Conservation (phyloP, 2,888 invertebrate species). For the Cactoblastis cactorum region DNA sequence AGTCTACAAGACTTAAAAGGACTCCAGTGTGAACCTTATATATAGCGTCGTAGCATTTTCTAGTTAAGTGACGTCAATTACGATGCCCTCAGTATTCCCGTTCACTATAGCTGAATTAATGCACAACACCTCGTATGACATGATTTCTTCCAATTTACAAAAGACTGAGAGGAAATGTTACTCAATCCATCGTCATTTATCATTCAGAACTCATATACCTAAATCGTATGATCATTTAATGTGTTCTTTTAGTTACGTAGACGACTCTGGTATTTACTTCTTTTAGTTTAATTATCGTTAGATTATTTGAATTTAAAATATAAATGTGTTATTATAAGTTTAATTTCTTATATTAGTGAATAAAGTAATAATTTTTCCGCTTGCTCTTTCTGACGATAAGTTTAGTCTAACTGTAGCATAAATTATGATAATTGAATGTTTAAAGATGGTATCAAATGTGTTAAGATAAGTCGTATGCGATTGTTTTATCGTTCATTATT, state of each 20-base stretch:
- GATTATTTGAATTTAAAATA: slow-evolving; percentile 7
- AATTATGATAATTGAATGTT: not conserved
- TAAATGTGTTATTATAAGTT: slow-evolving; percentile 9
- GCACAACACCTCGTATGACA: not conserved
- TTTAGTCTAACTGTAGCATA: slow-evolving; percentile 2
- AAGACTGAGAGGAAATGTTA: slow-evolving; percentile 49
- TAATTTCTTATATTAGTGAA: slow-evolving; percentile 6
- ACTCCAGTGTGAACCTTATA: slow-evolving; percentile 15
- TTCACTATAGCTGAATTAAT: slow-evolving; percentile 32
- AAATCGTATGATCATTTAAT: slow-evolving; percentile 30
- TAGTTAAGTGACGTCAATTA: slow-evolving; percentile 7
- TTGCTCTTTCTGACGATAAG: slow-evolving; percentile 12
- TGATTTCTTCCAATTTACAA: slow-evolving; percentile 33
- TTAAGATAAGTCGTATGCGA: slow-evolving; percentile 12
- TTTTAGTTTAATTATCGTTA: slow-evolving; percentile 13
- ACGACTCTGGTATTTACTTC: slow-evolving; percentile 24
- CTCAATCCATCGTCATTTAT: slow-evolving; percentile 23
- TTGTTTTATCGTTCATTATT: slow-evolving; percentile 8
- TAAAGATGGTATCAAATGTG: not conserved
- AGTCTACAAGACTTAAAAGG: not conserved
- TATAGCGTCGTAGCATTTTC: slow-evolving; percentile 10
- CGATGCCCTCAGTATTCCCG: slow-evolving; percentile 5
- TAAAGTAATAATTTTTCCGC: slow-evolving; percentile 4
- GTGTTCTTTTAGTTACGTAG: slow-evolving; percentile 37
- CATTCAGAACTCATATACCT: slow-evolving; percentile 25